Conservation (phyloP, 2,888 invertebrate species). For the Spodoptera picta region DNA sequence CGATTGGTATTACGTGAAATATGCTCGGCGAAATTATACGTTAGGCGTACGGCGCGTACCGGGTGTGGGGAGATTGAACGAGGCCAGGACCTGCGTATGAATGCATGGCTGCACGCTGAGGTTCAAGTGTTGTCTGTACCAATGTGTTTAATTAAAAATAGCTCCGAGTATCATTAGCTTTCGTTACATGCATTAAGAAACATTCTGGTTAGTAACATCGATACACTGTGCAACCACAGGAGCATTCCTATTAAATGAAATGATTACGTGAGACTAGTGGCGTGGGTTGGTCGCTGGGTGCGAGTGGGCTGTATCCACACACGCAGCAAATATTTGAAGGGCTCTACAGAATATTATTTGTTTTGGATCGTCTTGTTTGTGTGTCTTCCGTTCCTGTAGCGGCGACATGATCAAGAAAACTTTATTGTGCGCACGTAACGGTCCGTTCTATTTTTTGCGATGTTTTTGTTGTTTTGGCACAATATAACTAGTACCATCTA, state of each 20-base stretch:
- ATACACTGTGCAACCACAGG: too few relatives aligned
- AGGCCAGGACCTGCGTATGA: conserved; percentile 9
- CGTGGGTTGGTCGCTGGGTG: conserved; percentile 4
- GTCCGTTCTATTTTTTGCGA: not conserved
- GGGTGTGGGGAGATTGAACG: not conserved
- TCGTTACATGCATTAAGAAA: not conserved
- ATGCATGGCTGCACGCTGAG: conserved; percentile 6
- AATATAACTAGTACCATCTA: not conserved
- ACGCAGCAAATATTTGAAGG: conserved; percentile 23
- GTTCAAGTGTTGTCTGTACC: conserved; percentile 4
- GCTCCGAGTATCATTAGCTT: not conserved
- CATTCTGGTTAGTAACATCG: not conserved
- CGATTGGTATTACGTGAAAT: conserved; percentile 33
- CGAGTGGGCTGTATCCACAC: conserved; percentile 13
- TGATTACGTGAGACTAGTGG: too few relatives aligned
- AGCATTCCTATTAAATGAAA: too few relatives aligned
- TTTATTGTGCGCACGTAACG: not conserved
- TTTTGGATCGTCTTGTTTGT: conserved; percentile 6
- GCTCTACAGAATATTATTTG: conserved; percentile 10
- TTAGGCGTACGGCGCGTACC: not conserved
- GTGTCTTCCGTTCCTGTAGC: conserved; percentile 15
- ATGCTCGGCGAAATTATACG: conserved; percentile 10
- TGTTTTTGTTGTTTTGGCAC: not conserved
- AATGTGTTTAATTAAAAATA: conserved; percentile 15
- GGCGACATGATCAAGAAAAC: conserved; percentile 2